These are phyloP conservation scores for Melinaea marsaeus DNA, from an alignment of 2,888 invertebrate species.

Conservation along the genomic window DNA sequence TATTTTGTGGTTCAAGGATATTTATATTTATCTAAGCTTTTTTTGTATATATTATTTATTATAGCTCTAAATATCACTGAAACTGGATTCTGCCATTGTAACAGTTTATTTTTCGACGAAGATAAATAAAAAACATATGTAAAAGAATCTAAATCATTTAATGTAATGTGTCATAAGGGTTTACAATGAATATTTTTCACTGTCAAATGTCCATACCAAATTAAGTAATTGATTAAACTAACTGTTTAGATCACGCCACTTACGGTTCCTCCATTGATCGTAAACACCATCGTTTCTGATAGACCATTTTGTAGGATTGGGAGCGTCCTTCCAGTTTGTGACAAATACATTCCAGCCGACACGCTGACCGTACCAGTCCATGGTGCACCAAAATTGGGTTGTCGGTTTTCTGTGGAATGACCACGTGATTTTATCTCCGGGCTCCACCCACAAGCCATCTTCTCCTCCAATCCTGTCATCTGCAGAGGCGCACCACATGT, in stretches of 20 bases:
- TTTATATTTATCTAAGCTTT: too few species aligned
- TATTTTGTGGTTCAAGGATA: too few species aligned
- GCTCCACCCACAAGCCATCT: neutral
- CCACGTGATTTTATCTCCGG: neutral
- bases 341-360: neutral
- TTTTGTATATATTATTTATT: too few species aligned
- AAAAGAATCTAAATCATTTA: too few species aligned
- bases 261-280: slow-evolving; percentile 1
- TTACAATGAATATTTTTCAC: too few species aligned
- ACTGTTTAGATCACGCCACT: neutral
- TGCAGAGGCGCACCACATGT: neutral
- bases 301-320: neutral
- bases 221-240: neutral
- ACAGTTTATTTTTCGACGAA: too few species aligned
- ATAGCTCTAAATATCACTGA: too few species aligned
- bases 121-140: too few species aligned
- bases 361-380: slow-evolving; percentile 4
- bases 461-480: neutral
- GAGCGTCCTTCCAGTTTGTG: neutral
- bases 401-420: neutral
- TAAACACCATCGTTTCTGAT: slow-evolving; percentile 1
- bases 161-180: too few species aligned
- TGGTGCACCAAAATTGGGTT: slow-evolving; percentile 3
- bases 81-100: too few species aligned
- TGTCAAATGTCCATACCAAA: too few species aligned